phyloP scores from a whole-genome alignment of 2,888 invertebrate species.

The Drosophila percnosoma region DNA sequence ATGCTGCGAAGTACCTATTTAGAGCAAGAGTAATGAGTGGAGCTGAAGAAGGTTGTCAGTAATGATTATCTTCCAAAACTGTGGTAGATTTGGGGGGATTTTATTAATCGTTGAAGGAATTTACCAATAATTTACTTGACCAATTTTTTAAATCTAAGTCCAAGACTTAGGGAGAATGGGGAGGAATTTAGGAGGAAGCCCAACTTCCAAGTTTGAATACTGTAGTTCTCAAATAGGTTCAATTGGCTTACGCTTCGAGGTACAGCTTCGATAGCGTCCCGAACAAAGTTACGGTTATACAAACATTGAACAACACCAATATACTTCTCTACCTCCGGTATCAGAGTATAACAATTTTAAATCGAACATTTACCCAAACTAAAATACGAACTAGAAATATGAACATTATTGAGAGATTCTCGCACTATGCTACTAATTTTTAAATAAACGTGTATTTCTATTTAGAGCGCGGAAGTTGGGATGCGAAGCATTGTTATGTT shows the following conservation, averaged over 20 bases:
- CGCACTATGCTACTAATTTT: conserved; percentile 58
- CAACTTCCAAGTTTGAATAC: neutral
- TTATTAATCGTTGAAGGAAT: neutral
- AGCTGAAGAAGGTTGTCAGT: neutral
- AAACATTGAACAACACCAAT: conserved; percentile 6
- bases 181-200: neutral
- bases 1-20: neutral
- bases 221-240: neutral
- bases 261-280: neutral
- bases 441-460: conserved; percentile 86
- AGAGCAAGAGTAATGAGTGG: neutral
- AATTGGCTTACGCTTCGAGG: neutral
- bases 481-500: conserved; percentile 99
- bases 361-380: conserved; percentile 3
- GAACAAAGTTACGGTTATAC: neutral
- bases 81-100: neutral
- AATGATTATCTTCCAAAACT: neutral
- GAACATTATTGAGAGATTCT: conserved; percentile 21
- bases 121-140: neutral
- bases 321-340: conserved; percentile 3
- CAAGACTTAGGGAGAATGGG: neutral
- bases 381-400: conserved; percentile 27
- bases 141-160: neutral
- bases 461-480: conserved; percentile 99
- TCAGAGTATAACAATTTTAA: conserved; percentile 13